These are phyloP conservation scores for Holocentrus rufus DNA, from an alignment of 2,797 vertebrate species.

Conservation along the genomic window DNA sequence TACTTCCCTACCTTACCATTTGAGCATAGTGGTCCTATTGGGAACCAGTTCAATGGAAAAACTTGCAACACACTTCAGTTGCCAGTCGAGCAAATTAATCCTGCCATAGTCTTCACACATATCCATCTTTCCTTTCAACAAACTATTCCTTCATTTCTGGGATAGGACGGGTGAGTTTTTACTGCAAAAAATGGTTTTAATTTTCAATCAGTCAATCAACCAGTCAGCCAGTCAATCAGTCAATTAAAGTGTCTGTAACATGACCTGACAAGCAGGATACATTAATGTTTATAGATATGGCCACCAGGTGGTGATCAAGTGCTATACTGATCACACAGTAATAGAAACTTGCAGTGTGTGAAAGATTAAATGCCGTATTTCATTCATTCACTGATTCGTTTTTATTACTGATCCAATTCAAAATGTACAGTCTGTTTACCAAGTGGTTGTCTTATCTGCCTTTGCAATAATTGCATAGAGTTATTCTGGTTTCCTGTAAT, in stretches of 20 bases:
- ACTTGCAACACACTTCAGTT: too few species aligned
- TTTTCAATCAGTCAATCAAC: neutral
- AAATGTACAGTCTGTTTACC: neutral
- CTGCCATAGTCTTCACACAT: too few species aligned
- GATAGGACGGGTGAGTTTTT: neutral
- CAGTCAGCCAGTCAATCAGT: conserved; percentile 1
- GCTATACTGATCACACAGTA: neutral
- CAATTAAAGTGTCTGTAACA: neutral
- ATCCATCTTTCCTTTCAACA: too few species aligned
- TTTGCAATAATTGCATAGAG: too few species aligned
- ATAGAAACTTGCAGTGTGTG: neutral
- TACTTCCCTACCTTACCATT: too few species aligned
- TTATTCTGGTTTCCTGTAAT: too few species aligned
- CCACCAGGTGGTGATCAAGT: conserved; percentile 66
- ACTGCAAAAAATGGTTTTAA: neutral
- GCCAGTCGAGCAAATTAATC: too few species aligned
- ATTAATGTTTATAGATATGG: neutral
- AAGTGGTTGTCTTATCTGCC: neutral
- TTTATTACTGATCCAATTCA: neutral
- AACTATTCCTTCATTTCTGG: too few species aligned
- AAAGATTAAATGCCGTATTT: neutral
- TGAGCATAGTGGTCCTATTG: too few species aligned
- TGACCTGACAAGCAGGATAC: neutral
- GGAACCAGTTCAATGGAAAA: too few species aligned
- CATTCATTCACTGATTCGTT: neutral